Conservation (phyloP, 2,113 vertebrate species). For the Octodon degus region DNA sequence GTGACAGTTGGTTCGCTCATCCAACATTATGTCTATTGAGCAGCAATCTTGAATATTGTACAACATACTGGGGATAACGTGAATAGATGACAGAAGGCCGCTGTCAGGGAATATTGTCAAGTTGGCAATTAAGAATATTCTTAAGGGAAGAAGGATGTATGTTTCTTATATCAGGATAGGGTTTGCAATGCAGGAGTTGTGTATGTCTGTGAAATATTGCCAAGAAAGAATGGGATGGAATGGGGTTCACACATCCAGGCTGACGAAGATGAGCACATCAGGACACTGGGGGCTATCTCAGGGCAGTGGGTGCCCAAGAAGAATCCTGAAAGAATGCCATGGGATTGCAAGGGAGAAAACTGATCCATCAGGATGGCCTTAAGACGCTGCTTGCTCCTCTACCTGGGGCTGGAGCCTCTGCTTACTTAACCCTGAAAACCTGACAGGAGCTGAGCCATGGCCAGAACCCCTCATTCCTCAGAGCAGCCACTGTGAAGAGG, state of each 20-base stretch:
- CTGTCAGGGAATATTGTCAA: background rate
- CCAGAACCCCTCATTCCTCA: too few relatives aligned
- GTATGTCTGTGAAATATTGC: background rate
- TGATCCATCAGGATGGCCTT: background rate
- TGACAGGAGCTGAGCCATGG: background rate
- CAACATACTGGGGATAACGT: background rate
- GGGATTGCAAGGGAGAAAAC: background rate
- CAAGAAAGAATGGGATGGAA: background rate
- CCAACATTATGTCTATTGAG: background rate
- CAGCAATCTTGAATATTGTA: background rate
- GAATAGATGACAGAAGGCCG: background rate
- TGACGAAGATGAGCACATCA: background rate
- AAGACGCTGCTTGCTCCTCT: background rate
- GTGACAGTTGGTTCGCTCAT: background rate
- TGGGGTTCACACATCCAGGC: background rate
- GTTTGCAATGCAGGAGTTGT: background rate
- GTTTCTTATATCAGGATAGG: background rate
- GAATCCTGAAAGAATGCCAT: rapidly evolving
- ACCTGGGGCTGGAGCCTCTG: background rate
- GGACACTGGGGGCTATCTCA: background rate
- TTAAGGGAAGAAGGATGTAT: background rate
- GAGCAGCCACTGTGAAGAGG: rapidly evolving
- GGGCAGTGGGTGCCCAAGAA: background rate
- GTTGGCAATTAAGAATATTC: background rate
- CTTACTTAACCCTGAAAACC: background rate